These are phyloP conservation scores for Hyposoter dolosus DNA, from an alignment of 2,888 invertebrate genomes.

Conservation along the genomic window DNA sequence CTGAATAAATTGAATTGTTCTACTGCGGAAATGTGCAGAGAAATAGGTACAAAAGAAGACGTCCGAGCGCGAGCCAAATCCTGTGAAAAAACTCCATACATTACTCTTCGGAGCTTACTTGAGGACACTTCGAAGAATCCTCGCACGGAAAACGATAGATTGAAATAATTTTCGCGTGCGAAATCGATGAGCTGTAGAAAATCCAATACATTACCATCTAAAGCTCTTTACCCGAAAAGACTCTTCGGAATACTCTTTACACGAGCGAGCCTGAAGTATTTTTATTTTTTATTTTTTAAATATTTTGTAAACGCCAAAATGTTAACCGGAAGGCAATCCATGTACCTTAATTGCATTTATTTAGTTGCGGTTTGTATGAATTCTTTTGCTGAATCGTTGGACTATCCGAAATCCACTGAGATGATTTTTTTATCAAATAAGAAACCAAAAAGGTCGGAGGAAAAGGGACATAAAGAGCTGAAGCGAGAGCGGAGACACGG, in stretches of 20 bases:
- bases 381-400: not conserved
- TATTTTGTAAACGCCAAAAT: not conserved
- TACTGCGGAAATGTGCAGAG: not conserved
- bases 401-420: not conserved
- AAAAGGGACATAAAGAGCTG: not conserved
- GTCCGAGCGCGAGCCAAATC: constrained; percentile 43
- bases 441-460: not conserved
- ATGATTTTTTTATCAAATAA: constrained; percentile 44
- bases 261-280: not conserved
- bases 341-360: not conserved
- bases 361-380: not conserved
- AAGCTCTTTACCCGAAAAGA: not conserved
- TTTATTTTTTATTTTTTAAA: not conserved
- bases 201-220: constrained; percentile 58
- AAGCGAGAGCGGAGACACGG: constrained; percentile 27
- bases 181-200: constrained; percentile 72
- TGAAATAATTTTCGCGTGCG: constrained; percentile 42
- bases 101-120: constrained; percentile 71
- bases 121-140: constrained; percentile 74
- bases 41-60: constrained; percentile 27
- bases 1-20: constrained; percentile 12
- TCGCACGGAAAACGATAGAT: constrained; percentile 69
- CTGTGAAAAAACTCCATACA: constrained; percentile 46
- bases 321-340: not conserved
- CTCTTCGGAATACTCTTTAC: not conserved